Conservation (phyloP, 2,797 vertebrate genomes). For the Mallotus villosus region DNA sequence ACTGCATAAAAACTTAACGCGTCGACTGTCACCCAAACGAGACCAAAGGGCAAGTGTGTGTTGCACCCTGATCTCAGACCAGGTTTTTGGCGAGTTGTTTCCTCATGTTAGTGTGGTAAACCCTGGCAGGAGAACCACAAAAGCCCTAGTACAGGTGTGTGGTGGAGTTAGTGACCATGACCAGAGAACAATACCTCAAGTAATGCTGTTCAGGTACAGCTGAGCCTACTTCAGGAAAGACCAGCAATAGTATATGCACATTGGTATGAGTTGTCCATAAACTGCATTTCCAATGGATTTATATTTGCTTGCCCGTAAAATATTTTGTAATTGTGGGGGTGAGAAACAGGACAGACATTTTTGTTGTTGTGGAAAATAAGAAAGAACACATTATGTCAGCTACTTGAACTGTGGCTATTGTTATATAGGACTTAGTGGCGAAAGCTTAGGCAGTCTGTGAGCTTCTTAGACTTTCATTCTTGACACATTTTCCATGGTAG, state of each 20-base stretch:
- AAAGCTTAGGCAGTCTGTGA: conserved; percentile 60
- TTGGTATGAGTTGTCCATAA: no score
- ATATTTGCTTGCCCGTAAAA: not conserved
- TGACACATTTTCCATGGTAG: conserved; percentile 66
- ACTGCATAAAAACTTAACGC: conserved; percentile 70
- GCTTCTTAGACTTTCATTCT: conserved; percentile 62
- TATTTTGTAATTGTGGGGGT: no score
- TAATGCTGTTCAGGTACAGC: conserved; percentile 13
- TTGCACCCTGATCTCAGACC: conserved; percentile 69
- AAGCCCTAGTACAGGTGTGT: conserved; percentile 30
- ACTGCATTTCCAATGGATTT: not conserved
- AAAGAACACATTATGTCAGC: conserved; percentile 15
- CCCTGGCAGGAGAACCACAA: conserved; percentile 52
- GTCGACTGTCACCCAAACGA: conserved; percentile 58
- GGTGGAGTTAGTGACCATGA: conserved; percentile 44
- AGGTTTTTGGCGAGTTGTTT: conserved; percentile 71
- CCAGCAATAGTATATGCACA: no score
- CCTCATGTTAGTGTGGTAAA: conserved; percentile 55
- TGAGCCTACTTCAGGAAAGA: no score
- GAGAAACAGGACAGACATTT: no score
- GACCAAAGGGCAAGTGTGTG: conserved; percentile 61
- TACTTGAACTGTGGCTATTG: conserved; percentile 29
- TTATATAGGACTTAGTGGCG: conserved; percentile 47
- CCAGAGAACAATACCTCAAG: conserved; percentile 27
- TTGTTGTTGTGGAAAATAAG: not conserved